phyloP scores from a whole-genome alignment of 2,888 invertebrate species.

The Cryptocheilus praepositus region DNA sequence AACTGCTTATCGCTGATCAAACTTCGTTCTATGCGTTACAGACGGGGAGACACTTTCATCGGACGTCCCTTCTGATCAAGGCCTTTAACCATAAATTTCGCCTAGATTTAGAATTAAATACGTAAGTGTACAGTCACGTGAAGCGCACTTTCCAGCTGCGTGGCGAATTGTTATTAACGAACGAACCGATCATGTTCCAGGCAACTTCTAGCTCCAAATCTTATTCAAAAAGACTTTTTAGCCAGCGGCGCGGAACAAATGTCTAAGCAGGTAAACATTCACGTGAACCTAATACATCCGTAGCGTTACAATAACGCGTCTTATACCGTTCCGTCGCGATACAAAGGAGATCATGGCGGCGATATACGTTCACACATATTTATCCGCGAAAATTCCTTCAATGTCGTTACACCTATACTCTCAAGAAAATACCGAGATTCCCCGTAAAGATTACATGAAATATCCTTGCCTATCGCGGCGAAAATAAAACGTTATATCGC shows the following conservation, averaged over 20 bases:
- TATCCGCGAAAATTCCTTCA: no score
- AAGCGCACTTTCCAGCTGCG: not conserved
- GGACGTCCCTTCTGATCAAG: slow-evolving; percentile 96
- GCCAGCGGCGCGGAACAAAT: slow-evolving; percentile 89
- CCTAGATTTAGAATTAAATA: slow-evolving; percentile 96
- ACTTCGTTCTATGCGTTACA: slow-evolving; percentile 74
- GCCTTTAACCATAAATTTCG: slow-evolving; percentile 98
- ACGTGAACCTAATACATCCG: not conserved
- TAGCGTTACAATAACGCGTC: no score
- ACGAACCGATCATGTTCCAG: slow-evolving; percentile 77
- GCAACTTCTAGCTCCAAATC: slow-evolving; percentile 94
- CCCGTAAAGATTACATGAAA: no score
- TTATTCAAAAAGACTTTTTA: slow-evolving; percentile 93
- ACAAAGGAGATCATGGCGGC: no score
- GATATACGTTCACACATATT: no score
- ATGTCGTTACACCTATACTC: no score
- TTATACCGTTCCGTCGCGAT: no score
- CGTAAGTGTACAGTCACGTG: slow-evolving; percentile 82
- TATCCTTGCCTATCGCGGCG: no score
- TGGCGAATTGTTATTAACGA: not conserved
- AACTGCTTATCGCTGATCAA: not conserved
- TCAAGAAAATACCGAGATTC: no score
- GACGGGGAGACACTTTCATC: slow-evolving; percentile 95
- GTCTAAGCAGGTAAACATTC: slow-evolving; percentile 83
- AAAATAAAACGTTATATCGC: no score